Evolutionary conservation across 2,888 invertebrate species (phyloP).

Genomic region (Sinotaia quadrata): DNA sequence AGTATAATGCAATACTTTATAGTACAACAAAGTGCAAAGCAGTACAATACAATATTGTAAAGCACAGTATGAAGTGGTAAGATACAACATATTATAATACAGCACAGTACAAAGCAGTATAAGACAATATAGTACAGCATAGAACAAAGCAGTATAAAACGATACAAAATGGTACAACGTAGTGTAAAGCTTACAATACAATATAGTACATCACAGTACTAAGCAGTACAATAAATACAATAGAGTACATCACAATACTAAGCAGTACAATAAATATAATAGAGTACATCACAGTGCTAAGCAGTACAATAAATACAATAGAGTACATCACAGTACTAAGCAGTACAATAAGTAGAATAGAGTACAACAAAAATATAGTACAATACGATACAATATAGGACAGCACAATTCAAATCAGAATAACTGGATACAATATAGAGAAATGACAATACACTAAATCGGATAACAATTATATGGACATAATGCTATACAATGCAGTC

Average conservation of each 20-base stretch:
- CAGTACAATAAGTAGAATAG: no score
- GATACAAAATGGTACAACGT: background rate
- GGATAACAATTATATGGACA: no score
- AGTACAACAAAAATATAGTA: no score
- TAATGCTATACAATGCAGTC: no score
- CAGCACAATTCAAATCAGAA: background rate
- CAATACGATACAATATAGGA: background rate
- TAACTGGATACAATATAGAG: background rate
- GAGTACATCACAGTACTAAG: background rate
- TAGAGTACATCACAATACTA: constrained; percentile 1
- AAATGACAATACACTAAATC: no score
- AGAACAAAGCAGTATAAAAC: background rate
- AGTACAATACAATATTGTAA: background rate
- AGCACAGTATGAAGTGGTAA: background rate
- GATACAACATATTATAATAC: background rate
- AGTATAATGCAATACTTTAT: background rate
- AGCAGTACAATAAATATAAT: no score
- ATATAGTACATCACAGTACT: no score
- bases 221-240: constrained; percentile 1
- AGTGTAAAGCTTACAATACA: background rate
- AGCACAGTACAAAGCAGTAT: background rate
- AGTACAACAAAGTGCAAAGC: background rate
- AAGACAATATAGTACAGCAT: background rate
- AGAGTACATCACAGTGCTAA: background rate
- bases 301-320: no score